Evolutionary conservation across 2,888 invertebrate genomes (phyloP).

Genomic region (Aphodius sticticus): DNA sequence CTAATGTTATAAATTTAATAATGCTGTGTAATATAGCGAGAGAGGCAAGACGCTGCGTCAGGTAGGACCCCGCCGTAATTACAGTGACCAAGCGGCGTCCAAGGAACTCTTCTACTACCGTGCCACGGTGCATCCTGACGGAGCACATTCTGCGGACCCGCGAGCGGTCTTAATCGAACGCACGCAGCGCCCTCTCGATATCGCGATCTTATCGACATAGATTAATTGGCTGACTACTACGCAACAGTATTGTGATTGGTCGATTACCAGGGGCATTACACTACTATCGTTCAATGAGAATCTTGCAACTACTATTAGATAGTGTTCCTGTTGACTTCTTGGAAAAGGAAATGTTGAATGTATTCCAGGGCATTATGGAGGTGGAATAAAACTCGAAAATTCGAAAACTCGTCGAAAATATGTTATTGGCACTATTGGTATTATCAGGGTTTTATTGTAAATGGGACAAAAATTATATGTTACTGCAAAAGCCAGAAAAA

Average conservation of each 20-base stretch:
- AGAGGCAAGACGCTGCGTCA: slow-evolving; percentile 9
- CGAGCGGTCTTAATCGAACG: slow-evolving; percentile 24
- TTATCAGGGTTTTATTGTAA: too few relatives aligned
- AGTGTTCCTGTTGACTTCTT: too few relatives aligned
- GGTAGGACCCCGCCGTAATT: not conserved
- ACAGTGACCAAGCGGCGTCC: not conserved
- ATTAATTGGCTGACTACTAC: slow-evolving; percentile 58
- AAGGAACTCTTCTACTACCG: too few relatives aligned
- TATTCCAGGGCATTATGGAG: too few relatives aligned
- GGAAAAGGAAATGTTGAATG: too few relatives aligned
- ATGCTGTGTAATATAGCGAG: slow-evolving; percentile 31
- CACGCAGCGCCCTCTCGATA: not conserved
- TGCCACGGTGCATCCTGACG: slow-evolving; percentile 10
- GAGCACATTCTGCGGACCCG: slow-evolving; percentile 14
- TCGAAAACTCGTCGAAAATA: too few relatives aligned
- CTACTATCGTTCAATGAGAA: slow-evolving; percentile 15
- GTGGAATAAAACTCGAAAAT: too few relatives aligned
- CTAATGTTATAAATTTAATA: slow-evolving; percentile 38
- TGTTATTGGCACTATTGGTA: too few relatives aligned
- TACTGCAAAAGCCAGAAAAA: too few relatives aligned
- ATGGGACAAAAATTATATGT: too few relatives aligned
- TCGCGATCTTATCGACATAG: slow-evolving; percentile 52
- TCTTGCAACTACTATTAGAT: not conserved
- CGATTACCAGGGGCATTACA: slow-evolving; percentile 52
- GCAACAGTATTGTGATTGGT: slow-evolving; percentile 56